Evolutionary conservation across 2,888 invertebrate genomes (phyloP).

Genomic region (Sarcophaga subvicina): DNA sequence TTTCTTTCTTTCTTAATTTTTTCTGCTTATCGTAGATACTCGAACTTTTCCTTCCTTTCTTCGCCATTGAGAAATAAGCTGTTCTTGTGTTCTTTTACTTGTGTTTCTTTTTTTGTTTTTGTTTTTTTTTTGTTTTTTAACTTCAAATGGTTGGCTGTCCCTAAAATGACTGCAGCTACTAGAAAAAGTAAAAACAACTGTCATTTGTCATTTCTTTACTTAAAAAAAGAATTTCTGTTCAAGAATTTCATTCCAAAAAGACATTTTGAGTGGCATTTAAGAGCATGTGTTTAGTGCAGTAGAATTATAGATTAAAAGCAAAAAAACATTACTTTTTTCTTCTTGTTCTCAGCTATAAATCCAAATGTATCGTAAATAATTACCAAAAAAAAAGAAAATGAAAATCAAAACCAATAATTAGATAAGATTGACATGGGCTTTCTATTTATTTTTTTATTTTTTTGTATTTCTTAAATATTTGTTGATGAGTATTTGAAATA

Average conservation of each 20-base stretch:
- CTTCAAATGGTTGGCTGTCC: constrained; percentile 33
- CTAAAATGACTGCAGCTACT: constrained; percentile 67
- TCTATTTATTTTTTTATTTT: too few relatives aligned
- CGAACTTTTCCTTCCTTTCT: constrained; percentile 44
- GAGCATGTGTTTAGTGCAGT: constrained; percentile 67
- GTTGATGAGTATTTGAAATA: too few relatives aligned
- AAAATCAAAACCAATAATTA: too few relatives aligned
- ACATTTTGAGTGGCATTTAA: constrained; percentile 65
- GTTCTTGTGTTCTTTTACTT: constrained; percentile 4
- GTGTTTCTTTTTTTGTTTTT: background rate
- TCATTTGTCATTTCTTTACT: constrained; percentile 67
- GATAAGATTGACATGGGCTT: too few relatives aligned
- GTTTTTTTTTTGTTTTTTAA: constrained; percentile 7
- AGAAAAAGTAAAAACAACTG: constrained; percentile 64
- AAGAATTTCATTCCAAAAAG: constrained; percentile 36
- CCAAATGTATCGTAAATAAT: background rate
- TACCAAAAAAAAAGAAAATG: background rate
- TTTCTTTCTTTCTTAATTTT: constrained; percentile 6
- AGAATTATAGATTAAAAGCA: constrained; percentile 57
- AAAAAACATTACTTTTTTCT: background rate
- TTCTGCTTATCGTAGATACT: constrained; percentile 20
- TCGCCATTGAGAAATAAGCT: constrained; percentile 35
- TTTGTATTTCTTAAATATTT: too few relatives aligned
- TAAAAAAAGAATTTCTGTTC: constrained; percentile 35
- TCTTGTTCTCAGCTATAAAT: background rate